A percentile compares a stretch with the other conserved stretches of the same genome.
Conservation (phyloP, 2,797 vertebrate species). For the Acestrorhynchus altus region DNA sequence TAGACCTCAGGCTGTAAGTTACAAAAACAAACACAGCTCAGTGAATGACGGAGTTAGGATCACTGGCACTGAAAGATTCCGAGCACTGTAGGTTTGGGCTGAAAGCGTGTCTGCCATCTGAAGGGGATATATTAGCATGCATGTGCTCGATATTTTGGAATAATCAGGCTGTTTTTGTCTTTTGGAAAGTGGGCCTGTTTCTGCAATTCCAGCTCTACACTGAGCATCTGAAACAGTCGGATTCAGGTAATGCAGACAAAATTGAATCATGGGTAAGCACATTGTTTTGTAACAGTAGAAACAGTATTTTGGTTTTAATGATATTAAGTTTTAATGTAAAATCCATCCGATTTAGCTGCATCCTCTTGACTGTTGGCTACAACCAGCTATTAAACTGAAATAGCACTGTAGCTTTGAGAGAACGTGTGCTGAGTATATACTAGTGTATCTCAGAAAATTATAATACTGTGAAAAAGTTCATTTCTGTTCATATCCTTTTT, state of each 20-base stretch:
- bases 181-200: slow-evolving; percentile 2
- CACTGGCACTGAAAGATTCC: background rate
- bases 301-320: background rate
- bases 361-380: background rate
- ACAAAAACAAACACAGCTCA: slow-evolving; percentile 31
- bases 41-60: slow-evolving; percentile 28
- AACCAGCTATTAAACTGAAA: background rate
- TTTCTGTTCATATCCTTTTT: no score
- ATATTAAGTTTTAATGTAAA: background rate
- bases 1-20: slow-evolving; percentile 31
- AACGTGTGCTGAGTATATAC: background rate
- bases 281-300: slow-evolving; percentile 3
- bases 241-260: slow-evolving; percentile 17
- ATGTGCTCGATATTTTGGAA: slow-evolving; percentile 12
- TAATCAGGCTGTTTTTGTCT: no score
- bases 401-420: background rate
- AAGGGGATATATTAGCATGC: background rate
- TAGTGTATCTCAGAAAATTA: no score
- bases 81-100: background rate
- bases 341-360: slow-evolving; percentile 11
- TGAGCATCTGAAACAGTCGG: background rate
- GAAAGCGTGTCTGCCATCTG: background rate
- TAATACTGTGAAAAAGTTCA: no score
- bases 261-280: background rate
- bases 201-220: background rate